Percentiles rank a stretch among this genome's conserved stretches.
These are phyloP conservation scores for Jaculus jaculus DNA, from an alignment of 2,113 vertebrate species.

Conservation along the genomic window DNA sequence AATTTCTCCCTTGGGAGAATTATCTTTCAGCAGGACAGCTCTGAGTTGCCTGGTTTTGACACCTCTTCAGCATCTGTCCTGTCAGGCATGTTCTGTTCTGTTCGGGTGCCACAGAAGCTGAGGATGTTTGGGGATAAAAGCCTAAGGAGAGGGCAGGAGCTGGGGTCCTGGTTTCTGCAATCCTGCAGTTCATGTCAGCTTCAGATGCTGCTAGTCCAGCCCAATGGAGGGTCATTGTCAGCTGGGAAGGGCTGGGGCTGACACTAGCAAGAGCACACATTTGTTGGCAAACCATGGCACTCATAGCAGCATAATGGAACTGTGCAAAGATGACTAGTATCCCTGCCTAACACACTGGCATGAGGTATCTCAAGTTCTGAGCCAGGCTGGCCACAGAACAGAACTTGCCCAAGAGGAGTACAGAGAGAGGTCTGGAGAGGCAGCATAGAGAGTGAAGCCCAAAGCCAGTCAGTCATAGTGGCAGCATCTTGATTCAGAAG, in stretches of 20 bases:
- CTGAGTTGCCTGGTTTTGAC: not conserved
- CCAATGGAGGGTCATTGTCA: accelerated
- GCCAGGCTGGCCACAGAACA: not conserved
- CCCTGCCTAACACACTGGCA: accelerated
- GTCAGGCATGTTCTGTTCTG: not conserved
- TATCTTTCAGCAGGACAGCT: constrained; percentile 37
- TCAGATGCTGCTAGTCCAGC: not conserved
- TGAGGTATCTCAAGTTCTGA: not conserved
- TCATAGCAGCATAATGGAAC: not conserved
- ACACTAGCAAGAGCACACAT: not conserved
- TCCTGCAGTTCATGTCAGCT: not conserved
- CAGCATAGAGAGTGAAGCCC: accelerated
- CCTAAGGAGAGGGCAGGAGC: not conserved
- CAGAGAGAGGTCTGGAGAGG: not conserved
- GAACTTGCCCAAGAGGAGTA: not conserved
- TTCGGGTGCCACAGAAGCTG: not conserved
- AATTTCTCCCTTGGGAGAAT: constrained; percentile 5
- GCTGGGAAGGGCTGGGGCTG: not conserved
- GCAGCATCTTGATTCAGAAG: not conserved
- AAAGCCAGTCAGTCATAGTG: not conserved
- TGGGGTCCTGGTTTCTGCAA: not conserved
- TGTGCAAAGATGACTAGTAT: not conserved
- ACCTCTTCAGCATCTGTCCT: not conserved
- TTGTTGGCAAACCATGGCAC: not conserved
- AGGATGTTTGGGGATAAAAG: not conserved